Conservation (phyloP, 1,140 invertebrate genomes). For the Calosoma granatense region DNA sequence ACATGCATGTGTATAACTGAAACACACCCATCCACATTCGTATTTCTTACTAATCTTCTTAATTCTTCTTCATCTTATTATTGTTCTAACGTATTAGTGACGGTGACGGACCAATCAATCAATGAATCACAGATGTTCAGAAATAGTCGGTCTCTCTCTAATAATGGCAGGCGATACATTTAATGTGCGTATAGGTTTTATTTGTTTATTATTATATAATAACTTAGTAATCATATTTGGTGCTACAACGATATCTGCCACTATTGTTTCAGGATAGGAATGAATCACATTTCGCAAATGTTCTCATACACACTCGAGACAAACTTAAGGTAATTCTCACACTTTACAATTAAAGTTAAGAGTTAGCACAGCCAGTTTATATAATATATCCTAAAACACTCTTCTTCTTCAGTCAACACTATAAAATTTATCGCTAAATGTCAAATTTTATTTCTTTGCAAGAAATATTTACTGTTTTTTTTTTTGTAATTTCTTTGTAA, state of each 20-base stretch:
- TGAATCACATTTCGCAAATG: background rate
- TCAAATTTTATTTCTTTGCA: background rate
- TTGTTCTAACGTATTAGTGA: too few species aligned
- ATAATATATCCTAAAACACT: constrained; percentile 2
- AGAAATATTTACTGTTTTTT: background rate
- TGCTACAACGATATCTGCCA: constrained; percentile 4
- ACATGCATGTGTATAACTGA: too few species aligned
- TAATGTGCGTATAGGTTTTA: background rate
- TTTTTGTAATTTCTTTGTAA: background rate
- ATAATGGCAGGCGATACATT: constrained; percentile 7
- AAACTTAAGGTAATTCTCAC: background rate
- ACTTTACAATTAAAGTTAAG: background rate
- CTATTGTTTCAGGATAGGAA: constrained; percentile 4
- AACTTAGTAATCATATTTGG: constrained; percentile 4
- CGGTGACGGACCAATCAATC: background rate
- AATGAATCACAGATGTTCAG: background rate
- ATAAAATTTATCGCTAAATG: constrained; percentile 8
- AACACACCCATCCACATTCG: too few species aligned
- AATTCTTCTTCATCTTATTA: too few species aligned
- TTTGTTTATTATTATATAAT: constrained; percentile 2
- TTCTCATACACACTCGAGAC: background rate
- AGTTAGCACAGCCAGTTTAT: constrained; percentile 6
- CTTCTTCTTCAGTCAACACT: constrained; percentile 5
- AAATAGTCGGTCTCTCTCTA: background rate
- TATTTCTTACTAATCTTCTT: too few species aligned